Conservation (phyloP, 2,888 invertebrate genomes). For the Orgyia antiqua region DNA sequence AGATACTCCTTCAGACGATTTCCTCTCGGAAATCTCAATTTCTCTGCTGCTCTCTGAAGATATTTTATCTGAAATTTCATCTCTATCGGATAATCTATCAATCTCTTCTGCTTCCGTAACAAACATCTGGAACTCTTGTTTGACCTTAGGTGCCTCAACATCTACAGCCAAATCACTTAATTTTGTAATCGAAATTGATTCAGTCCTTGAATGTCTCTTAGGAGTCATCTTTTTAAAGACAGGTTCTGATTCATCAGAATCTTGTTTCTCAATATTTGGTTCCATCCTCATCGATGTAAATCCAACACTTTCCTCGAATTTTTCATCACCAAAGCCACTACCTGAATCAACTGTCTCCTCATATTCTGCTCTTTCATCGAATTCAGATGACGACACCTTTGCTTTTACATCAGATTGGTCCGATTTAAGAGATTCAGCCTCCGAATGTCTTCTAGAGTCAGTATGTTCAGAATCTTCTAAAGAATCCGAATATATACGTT, state of each 20-base stretch:
- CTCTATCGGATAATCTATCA: conserved; percentile 63
- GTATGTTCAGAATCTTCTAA: conserved; percentile 73
- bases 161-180: conserved; percentile 59
- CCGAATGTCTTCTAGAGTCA: conserved; percentile 70
- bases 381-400: conserved; percentile 70
- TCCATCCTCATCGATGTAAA: conserved; percentile 64
- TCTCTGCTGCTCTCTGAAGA: conserved; percentile 74
- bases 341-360: conserved; percentile 69
- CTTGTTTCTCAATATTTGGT: conserved; percentile 52
- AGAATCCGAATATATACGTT: conserved; percentile 73
- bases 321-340: conserved; percentile 73
- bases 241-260: conserved; percentile 52
- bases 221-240: conserved; percentile 67
- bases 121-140: conserved; percentile 67
- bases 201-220: conserved; percentile 69
- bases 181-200: conserved; percentile 66
- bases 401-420: conserved; percentile 70
- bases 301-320: conserved; percentile 69
- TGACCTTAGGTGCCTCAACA: conserved; percentile 40
- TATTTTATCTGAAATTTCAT: conserved; percentile 70
- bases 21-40: conserved; percentile 69
- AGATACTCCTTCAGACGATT: conserved; percentile 72
- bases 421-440: conserved; percentile 72
- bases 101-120: conserved; percentile 72
- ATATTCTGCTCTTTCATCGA: conserved; percentile 71